phyloP scores from a whole-genome alignment of 1,140 invertebrate species.

The Lordiphosa clarofinis region DNA sequence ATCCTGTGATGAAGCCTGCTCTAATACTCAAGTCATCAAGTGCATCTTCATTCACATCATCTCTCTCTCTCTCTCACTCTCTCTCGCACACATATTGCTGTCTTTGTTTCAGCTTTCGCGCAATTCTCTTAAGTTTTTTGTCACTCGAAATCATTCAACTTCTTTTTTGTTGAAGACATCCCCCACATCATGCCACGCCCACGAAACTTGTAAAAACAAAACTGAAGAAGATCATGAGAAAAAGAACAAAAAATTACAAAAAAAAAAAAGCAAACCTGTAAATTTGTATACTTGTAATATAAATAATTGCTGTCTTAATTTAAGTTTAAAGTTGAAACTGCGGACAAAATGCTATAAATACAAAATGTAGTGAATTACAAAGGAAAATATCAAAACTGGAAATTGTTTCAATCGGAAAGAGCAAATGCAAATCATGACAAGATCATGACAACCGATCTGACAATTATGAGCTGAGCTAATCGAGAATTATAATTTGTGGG shows the following conservation, averaged over 20 bases:
- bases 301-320: conserved; percentile 54
- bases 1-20: conserved; percentile 84
- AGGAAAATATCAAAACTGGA: conserved; percentile 22
- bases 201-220: conserved; percentile 44
- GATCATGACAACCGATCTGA: conserved; percentile 21
- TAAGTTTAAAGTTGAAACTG: conserved; percentile 66
- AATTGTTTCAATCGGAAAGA: conserved; percentile 17
- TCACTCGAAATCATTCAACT: conserved; percentile 39
- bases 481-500: conserved; percentile 35
- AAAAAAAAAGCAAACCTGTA: conserved; percentile 41
- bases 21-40: conserved; percentile 88
- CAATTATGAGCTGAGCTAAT: conserved; percentile 26
- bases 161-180: conserved; percentile 46
- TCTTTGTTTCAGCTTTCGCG: conserved; percentile 64
- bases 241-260: conserved; percentile 33
- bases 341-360: conserved; percentile 74
- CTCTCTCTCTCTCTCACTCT: conserved; percentile 25
- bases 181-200: conserved; percentile 53
- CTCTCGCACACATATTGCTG: conserved; percentile 30
- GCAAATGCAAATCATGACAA: conserved; percentile 19
- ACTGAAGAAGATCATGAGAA: conserved; percentile 23
- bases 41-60: conserved; percentile 63
- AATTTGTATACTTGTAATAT: conserved; percentile 59
- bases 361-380: conserved; percentile 73
- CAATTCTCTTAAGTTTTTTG: conserved; percentile 55